Evolutionary conservation across 2,113 vertebrate genomes (phyloP).

Genomic region (Entomyzon cyanotis): DNA sequence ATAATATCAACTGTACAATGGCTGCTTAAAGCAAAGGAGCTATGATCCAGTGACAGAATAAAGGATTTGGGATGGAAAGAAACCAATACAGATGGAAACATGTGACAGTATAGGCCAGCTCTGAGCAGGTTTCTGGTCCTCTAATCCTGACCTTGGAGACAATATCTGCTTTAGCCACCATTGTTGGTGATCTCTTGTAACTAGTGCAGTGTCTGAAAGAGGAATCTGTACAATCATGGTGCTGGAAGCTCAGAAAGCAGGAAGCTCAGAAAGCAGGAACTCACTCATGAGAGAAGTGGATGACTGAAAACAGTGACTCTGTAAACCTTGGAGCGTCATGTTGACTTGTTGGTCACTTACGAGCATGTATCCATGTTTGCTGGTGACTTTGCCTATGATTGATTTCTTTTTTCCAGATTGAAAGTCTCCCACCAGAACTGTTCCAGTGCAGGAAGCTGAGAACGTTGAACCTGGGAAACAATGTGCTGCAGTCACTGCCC

Average conservation of each 20-base stretch:
- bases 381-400: background rate
- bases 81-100: background rate
- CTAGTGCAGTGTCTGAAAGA: background rate
- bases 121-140: background rate
- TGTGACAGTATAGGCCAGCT: background rate
- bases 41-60: background rate
- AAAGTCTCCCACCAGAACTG: slow-evolving; percentile 90
- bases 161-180: background rate
- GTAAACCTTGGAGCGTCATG: background rate
- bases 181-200: background rate
- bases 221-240: background rate
- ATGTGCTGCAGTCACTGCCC: slow-evolving; percentile 88
- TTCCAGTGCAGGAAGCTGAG: slow-evolving; percentile 97
- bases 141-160: background rate
- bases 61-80: background rate
- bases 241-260: background rate
- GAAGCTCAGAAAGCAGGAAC: background rate
- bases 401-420: slow-evolving; percentile 77
- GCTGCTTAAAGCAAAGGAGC: background rate
- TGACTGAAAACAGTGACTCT: background rate
- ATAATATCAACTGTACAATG: background rate
- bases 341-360: background rate
- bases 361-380: rapidly evolving
- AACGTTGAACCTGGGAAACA: slow-evolving; percentile 93
- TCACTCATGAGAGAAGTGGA: background rate